Percentiles rank a stretch among this genome's conserved stretches.
Evolutionary conservation across 2,888 invertebrate species (phyloP).

Genomic region (Acleris holmiana): DNA sequence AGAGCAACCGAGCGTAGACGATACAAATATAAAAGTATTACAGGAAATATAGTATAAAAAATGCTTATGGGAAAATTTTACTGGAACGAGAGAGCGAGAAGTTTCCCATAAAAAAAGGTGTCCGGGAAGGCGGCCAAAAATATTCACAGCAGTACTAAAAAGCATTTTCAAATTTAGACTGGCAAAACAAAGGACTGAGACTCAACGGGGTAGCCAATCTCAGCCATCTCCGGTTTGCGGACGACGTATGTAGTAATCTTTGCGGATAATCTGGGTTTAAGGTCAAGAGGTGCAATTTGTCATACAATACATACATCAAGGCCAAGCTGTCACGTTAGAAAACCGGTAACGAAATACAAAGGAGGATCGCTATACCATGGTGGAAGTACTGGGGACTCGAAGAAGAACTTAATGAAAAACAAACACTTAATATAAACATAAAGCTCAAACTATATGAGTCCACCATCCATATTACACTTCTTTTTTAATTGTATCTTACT

Average conservation of each 20-base stretch:
- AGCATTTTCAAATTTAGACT: constrained; percentile 34
- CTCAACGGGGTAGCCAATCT: constrained; percentile 31
- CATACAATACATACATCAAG: no score
- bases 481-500: no score
- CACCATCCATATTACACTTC: no score
- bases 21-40: not conserved
- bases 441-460: no score
- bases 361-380: no score
- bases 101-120: constrained; percentile 13
- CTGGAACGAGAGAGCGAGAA: not conserved
- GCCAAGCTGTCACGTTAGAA: no score
- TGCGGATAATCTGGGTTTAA: constrained; percentile 6
- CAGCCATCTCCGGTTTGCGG: constrained; percentile 27
- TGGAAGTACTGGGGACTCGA: no score
- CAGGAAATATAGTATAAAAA: no score
- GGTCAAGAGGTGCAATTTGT: no score
- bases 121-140: constrained; percentile 32
- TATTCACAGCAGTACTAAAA: constrained; percentile 38
- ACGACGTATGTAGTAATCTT: constrained; percentile 15
- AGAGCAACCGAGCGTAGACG: constrained; percentile 13
- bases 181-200: constrained; percentile 30
- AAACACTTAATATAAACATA: no score
- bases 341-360: no score
- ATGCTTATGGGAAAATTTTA: not conserved
- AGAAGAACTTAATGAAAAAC: no score